phyloP scores from a whole-genome alignment of 2,797 vertebrate species.

The Hydrophis major region DNA sequence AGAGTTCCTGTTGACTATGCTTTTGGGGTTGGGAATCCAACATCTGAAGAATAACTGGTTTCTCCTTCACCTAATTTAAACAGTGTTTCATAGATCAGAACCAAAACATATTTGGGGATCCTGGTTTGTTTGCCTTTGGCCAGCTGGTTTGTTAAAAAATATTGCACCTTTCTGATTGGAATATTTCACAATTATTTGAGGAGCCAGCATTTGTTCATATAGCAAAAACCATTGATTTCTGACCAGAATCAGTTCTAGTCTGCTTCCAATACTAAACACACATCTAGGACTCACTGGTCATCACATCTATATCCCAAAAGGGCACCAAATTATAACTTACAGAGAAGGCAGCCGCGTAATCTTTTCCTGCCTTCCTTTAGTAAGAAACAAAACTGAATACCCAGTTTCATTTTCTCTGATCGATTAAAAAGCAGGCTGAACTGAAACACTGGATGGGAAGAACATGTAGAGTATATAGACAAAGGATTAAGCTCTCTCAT shows the following conservation, averaged over 20 bases:
- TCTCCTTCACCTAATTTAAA: not conserved
- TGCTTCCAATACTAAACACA: not conserved
- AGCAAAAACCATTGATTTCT: not conserved
- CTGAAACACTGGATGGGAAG: not conserved
- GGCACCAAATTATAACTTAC: not conserved
- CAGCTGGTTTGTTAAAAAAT: not conserved
- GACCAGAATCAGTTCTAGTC: not conserved
- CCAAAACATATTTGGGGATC: not conserved
- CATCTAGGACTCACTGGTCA: not conserved
- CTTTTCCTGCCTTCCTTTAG: not conserved
- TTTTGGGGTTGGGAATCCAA: not conserved
- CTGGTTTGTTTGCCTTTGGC: not conserved
- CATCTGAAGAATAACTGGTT: not conserved
- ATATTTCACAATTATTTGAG: not conserved
- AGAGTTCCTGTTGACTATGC: not conserved
- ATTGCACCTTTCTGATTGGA: not conserved
- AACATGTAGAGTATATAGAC: not conserved
- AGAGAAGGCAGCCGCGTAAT: not conserved
- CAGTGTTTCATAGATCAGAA: not conserved
- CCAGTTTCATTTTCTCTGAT: not conserved
- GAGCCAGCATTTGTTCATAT: not conserved
- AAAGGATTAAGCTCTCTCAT: not conserved
- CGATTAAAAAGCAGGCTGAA: not conserved
- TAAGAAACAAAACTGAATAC: not conserved
- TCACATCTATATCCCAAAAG: not conserved